These are phyloP conservation scores for Oceanites oceanicus DNA, from an alignment of 2,113 vertebrate genomes.

Conservation along the genomic window DNA sequence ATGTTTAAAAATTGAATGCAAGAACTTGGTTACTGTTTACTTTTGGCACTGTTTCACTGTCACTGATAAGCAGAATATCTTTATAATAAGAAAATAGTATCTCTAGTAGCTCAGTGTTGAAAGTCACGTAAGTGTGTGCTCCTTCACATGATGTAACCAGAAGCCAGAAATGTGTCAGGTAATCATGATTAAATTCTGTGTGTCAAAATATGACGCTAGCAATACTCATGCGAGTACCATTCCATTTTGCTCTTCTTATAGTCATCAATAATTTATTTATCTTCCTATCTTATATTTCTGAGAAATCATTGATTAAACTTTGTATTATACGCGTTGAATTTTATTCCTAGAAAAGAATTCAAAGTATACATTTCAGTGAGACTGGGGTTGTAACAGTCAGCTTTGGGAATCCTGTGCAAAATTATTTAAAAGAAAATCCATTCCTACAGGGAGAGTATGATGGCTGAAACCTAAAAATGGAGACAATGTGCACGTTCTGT, in stretches of 20 bases:
- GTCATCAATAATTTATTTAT: background rate
- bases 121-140: background rate
- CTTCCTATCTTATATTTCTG: background rate
- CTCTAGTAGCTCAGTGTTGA: background rate
- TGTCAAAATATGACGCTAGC: background rate
- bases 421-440: background rate
- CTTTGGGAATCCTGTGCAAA: background rate
- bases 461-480: background rate
- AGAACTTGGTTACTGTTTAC: background rate
- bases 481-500: background rate
- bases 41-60: background rate
- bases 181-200: background rate
- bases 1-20: background rate
- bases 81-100: background rate
- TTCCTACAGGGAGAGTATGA: background rate
- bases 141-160: background rate
- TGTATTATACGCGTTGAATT: background rate
- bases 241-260: background rate
- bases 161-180: background rate
- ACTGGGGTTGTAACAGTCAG: background rate
- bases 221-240: background rate
- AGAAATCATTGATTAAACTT: background rate
- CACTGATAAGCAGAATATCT: background rate
- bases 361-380: background rate
- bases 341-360: background rate